Conservation (phyloP, 2,113 vertebrate species). For the Thymallus thymallus region DNA sequence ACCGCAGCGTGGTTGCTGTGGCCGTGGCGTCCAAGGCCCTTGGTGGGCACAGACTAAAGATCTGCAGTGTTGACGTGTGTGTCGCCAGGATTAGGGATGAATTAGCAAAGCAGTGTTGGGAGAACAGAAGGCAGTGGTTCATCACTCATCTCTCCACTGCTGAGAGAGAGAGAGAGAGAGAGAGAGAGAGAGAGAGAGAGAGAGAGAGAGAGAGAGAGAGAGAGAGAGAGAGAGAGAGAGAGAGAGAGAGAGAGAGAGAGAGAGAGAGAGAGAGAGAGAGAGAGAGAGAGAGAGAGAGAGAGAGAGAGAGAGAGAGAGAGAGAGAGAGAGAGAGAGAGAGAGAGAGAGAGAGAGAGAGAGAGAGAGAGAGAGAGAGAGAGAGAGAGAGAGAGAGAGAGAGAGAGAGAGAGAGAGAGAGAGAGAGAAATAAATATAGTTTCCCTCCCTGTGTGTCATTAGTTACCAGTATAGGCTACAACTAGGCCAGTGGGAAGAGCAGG, state of each 20-base stretch:
- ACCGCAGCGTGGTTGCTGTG: conserved; percentile 30
- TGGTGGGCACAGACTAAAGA: conserved; percentile 21
- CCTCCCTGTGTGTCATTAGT: not conserved
- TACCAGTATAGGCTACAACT: conserved; percentile 36
- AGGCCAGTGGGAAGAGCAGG: conserved; percentile 56
- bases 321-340: not conserved
- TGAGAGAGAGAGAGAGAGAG: not conserved
- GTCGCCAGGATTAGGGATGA: conserved; percentile 43
- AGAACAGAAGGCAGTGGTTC: conserved; percentile 25
- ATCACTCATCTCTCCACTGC: conserved; percentile 29
- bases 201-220: not conserved
- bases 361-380: not conserved
- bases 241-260: not conserved
- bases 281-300: not conserved
- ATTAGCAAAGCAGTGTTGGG: conserved; percentile 37
- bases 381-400: not conserved
- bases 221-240: not conserved
- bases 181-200: not conserved
- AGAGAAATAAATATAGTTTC: not conserved
- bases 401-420: not conserved
- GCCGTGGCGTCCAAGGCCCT: conserved; percentile 15
- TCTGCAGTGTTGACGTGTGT: conserved; percentile 42
- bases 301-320: not conserved
- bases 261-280: not conserved
- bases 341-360: not conserved